Evolutionary conservation across 2,797 vertebrate genomes (phyloP), one percentile per base, ranked within the genome.

Genomic region (Lycodopsis pacificus): DNA sequence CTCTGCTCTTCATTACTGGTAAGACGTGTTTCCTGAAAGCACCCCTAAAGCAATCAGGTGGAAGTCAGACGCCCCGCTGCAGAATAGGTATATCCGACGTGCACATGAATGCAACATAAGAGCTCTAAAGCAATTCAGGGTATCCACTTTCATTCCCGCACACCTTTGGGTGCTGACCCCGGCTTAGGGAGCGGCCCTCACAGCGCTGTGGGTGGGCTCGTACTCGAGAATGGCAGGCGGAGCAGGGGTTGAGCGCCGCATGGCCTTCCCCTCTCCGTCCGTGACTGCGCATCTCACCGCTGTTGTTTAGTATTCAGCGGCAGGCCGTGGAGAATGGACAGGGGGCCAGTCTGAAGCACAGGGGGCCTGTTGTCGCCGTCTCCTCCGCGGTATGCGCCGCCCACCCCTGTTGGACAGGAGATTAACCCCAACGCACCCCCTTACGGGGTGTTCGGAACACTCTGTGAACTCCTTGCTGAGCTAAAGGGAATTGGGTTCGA

Each of bases 401-500:
- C 93, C 90, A 36, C 76, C 86, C 90, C 93, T 93, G 93, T 93
- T 95, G 95, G 94, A 93, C 94, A 89, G 84, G 92, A 96, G 97
- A 98, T 98, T 98, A 97, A 97, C 97, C 97, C 95, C 83, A 73
- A 90, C 90, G 62, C 93, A 90, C 83, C 83, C 82, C 81, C 74
- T 81, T 66, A 53, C 3, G 13, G 58, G 78, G 66, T 34, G 73
- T 44, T 64, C 20, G 6, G 42, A 57, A 57, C 58, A 20, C 73
- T 63, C 63, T 40, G 61, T 48, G 51, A n/a, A 20, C 20, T 49
- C 20, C 48, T 8, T n/a, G 20, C 48, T 49, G 48, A n/a, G 48
- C 48, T 49, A n/a, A 49, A 49, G 48, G 20, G 48, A 34, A n/a
- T 49, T 49, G 19, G 48, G 48, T 49, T 49, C 1, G 48, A 46